Percentiles rank a stretch among this genome's conserved stretches.
phyloP scores from a whole-genome alignment of 2,888 invertebrate genomes.

The Nymphalis polychloros region DNA sequence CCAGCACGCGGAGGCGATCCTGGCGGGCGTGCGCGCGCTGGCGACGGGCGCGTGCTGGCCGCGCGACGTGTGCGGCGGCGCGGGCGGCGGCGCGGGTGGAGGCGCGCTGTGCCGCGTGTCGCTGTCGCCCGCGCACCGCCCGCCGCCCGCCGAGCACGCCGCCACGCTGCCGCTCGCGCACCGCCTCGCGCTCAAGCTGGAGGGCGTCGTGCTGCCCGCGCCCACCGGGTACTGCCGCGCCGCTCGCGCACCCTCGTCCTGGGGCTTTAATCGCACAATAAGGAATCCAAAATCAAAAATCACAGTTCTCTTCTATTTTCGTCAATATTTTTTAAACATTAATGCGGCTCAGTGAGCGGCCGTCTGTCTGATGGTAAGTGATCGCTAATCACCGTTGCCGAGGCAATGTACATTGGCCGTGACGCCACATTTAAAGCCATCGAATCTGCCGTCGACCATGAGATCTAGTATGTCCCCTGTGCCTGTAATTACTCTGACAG shows the following conservation, averaged over 20 bases:
- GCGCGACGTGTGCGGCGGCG: constrained; percentile 90
- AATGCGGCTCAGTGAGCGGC: too few species aligned
- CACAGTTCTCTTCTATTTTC: too few species aligned
- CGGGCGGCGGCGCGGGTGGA: constrained; percentile 90
- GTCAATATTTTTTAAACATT: too few species aligned
- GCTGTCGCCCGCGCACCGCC: constrained; percentile 66
- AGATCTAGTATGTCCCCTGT: too few species aligned
- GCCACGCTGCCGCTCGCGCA: constrained; percentile 91
- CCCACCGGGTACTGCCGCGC: constrained; percentile 47
- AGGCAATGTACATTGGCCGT: too few species aligned
- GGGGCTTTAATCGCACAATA: too few species aligned
- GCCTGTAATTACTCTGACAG: too few species aligned
- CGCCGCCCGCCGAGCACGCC: constrained; percentile 88
- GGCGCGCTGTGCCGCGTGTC: constrained; percentile 69
- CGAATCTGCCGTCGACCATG: too few species aligned
- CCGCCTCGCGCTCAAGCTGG: constrained; percentile 94
- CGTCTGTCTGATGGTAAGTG: too few species aligned
- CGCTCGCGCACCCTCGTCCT: neutral
- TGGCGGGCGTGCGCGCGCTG: constrained; percentile 70
- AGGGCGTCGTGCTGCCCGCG: constrained; percentile 91
- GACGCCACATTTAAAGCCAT: too few species aligned
- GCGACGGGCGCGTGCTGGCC: constrained; percentile 89
- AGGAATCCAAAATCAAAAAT: too few species aligned
- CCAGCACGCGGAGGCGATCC: constrained; percentile 64
- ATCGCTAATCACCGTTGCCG: too few species aligned